Percentiles rank a stretch among this genome's conserved stretches.
Conservation (phyloP, 2,888 invertebrate genomes). For the Morpho helenor region DNA sequence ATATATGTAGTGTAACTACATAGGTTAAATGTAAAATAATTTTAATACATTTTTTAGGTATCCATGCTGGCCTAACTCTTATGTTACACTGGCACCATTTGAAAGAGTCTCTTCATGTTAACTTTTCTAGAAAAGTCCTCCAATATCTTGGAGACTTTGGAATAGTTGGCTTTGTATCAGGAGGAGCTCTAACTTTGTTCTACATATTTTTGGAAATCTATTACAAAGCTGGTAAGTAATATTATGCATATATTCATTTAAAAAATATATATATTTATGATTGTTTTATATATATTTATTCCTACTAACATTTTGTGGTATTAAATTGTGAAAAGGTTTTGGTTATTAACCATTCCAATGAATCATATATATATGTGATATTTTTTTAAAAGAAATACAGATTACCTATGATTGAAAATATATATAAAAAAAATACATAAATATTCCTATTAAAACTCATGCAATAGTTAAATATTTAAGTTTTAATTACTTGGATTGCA, state of each 20-base stretch:
- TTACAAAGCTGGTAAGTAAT: conserved; percentile 59
- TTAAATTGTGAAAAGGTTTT: too few species aligned
- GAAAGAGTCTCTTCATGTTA: conserved; percentile 64
- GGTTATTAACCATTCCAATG: too few species aligned
- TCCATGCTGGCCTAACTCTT: conserved; percentile 54
- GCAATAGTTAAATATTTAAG: too few species aligned
- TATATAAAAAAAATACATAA: too few species aligned
- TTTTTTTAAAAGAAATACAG: too few species aligned
- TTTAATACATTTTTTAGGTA: conserved; percentile 40
- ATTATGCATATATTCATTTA: not conserved
- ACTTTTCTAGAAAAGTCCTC: conserved; percentile 69
- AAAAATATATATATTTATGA: not conserved
- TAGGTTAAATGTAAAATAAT: not conserved
- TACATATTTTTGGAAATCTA: conserved; percentile 65
- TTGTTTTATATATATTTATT: too few species aligned
- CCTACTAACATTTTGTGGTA: too few species aligned
- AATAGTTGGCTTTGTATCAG: conserved; percentile 66
- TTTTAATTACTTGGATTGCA: too few species aligned
- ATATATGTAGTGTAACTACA: too few species aligned
- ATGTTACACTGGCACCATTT: conserved; percentile 67
- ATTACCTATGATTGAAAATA: too few species aligned
- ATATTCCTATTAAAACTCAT: too few species aligned
- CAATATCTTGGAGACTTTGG: conserved; percentile 70
- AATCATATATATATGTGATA: too few species aligned
- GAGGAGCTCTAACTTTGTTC: conserved; percentile 63